phyloP scores from a whole-genome alignment of 1,140 invertebrate species.

The Drosophila nigrodunni region DNA sequence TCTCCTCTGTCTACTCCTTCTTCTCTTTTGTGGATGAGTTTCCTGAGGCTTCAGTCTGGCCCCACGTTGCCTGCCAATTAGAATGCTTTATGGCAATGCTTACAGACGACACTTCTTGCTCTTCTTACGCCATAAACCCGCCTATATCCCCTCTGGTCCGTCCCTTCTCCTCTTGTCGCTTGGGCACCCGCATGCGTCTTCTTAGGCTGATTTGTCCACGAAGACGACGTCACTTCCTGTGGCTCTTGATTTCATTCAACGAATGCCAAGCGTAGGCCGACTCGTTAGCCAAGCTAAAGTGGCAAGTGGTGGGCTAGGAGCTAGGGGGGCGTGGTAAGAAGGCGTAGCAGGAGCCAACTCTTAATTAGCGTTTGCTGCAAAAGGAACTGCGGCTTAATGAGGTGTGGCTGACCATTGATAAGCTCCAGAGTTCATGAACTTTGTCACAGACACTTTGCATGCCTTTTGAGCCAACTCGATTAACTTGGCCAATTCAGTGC shows the following conservation, averaged over 20 bases:
- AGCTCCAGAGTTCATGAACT: slow-evolving; percentile 54
- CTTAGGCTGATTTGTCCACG: slow-evolving; percentile 24
- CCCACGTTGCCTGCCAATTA: slow-evolving; percentile 64
- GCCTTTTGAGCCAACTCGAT: not conserved
- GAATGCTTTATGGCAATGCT: slow-evolving; percentile 60
- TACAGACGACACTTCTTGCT: slow-evolving; percentile 35
- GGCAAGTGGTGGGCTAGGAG: too few species aligned
- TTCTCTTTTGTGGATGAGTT: too few species aligned
- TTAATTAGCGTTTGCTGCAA: slow-evolving; percentile 60
- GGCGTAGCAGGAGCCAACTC: slow-evolving; percentile 24
- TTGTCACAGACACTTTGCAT: slow-evolving; percentile 43
- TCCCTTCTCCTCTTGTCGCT: not conserved
- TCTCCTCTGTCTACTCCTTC: too few species aligned
- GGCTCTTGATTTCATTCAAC: slow-evolving; percentile 44
- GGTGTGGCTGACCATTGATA: slow-evolving; percentile 59
- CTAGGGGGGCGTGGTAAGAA: too few species aligned
- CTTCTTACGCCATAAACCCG: not conserved
- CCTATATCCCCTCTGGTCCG: not conserved
- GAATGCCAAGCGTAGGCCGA: slow-evolving; percentile 32
- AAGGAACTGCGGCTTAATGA: slow-evolving; percentile 68
- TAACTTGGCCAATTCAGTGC: slow-evolving; percentile 13
- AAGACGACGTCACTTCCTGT: slow-evolving; percentile 26
- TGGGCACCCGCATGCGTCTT: slow-evolving; percentile 23
- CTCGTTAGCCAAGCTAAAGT: slow-evolving; percentile 6
- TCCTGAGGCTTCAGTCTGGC: slow-evolving; percentile 1